A percentile compares a stretch with the other conserved stretches of the same genome.
Evolutionary conservation across 2,113 vertebrate species (phyloP).

Genomic region (Furnarius figulus): DNA sequence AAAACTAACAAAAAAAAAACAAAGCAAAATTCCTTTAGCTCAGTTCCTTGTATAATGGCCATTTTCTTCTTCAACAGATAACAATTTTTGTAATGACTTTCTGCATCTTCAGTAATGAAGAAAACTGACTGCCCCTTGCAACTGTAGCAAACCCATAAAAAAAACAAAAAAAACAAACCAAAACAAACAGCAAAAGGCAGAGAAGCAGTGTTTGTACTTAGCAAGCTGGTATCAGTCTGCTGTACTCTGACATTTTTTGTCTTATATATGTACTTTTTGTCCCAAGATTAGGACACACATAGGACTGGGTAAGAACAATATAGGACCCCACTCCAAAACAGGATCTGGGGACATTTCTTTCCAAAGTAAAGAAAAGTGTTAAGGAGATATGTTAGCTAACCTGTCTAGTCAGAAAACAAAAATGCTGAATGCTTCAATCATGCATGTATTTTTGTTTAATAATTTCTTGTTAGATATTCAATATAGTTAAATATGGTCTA

Average conservation of each 20-base stretch:
- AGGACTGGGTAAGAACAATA: not conserved
- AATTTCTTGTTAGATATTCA: not conserved
- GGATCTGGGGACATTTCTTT: not conserved
- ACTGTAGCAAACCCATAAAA: not conserved
- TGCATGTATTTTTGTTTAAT: not conserved
- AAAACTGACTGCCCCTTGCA: not conserved
- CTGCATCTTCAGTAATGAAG: not conserved
- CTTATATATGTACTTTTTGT: not conserved
- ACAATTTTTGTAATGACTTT: not conserved
- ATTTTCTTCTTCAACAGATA: not conserved
- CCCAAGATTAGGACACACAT: not conserved
- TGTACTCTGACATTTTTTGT: not conserved
- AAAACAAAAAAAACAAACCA: not conserved
- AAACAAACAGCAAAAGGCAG: not conserved
- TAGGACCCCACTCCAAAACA: not conserved
- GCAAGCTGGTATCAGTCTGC: not conserved
- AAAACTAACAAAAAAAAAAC: not conserved
- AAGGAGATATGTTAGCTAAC: not conserved
- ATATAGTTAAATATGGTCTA: not conserved
- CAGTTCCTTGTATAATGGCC: not conserved
- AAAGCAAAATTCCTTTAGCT: not conserved
- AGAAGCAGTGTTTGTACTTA: not conserved
- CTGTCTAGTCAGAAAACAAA: not conserved
- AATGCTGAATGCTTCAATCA: not conserved
- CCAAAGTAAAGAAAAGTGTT: not conserved